These are phyloP conservation scores for Vireo altiloquus DNA, from an alignment of 2,113 vertebrate genomes.

Conservation along the genomic window DNA sequence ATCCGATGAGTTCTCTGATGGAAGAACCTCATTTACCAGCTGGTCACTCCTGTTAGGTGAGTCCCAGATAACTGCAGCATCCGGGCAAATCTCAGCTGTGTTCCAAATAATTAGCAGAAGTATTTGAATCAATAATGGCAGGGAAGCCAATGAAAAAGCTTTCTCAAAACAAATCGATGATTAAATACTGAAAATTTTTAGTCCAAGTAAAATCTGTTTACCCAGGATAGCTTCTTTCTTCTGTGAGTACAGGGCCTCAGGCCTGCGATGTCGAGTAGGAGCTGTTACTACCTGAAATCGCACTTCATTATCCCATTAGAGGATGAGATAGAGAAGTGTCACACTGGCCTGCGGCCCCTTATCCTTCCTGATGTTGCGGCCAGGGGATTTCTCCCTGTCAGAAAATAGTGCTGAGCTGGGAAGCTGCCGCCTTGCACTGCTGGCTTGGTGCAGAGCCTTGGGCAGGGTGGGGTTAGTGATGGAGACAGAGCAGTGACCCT, in stretches of 20 bases:
- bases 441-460: neutral
- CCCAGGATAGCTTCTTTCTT: neutral
- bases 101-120: neutral
- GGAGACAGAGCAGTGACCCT: fast-evolving
- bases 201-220: neutral
- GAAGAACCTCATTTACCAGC: neutral
- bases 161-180: neutral
- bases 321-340: neutral
- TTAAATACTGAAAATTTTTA: neutral
- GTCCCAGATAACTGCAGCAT: neutral
- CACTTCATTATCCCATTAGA: neutral
- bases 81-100: neutral
- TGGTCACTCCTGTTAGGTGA: neutral
- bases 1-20: neutral
- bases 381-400: fast-evolving
- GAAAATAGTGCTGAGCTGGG: neutral
- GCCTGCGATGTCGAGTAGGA: neutral
- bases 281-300: neutral
- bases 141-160: neutral
- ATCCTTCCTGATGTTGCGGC: fast-evolving
- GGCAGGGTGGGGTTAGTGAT: fast-evolving
- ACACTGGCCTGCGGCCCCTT: neutral
- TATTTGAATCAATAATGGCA: neutral
- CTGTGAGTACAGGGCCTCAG: neutral
- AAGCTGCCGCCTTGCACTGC: neutral